Evolutionary conservation across 2,797 vertebrate species (phyloP).

Genomic region (Sebastes kiyomatsui): DNA sequence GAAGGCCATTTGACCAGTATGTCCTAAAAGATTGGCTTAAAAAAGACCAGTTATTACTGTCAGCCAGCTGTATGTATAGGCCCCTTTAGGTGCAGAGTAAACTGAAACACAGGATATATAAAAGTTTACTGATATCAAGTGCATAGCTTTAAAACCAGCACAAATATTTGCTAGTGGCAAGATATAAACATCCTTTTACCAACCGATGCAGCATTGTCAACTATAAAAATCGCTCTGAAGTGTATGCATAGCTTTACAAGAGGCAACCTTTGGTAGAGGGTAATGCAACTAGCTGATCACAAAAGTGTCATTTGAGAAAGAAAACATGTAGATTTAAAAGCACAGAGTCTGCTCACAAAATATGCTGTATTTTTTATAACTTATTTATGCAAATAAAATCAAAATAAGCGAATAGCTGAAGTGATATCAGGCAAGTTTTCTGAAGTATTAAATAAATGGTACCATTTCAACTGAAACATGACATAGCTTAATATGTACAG

Average conservation of each 20-base stretch:
- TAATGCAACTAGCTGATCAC: conserved; percentile 51
- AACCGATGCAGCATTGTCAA: conserved; percentile 61
- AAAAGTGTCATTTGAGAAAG: conserved; percentile 33
- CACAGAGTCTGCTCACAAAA: conserved; percentile 50
- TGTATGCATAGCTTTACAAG: conserved; percentile 80
- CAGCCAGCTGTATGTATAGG: conserved; percentile 45
- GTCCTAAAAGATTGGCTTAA: conserved; percentile 33
- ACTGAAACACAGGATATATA: conserved; percentile 50
- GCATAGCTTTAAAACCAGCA: conserved; percentile 71
- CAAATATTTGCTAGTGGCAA: conserved; percentile 61
- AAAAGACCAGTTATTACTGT: conserved; percentile 51
- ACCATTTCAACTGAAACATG: conserved; percentile 57
- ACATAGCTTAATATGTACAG: conserved; percentile 76
- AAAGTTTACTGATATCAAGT: conserved; percentile 51
- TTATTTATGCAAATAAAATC: conserved; percentile 53
- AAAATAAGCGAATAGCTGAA: conserved; percentile 51
- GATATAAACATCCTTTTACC: conserved; percentile 55
- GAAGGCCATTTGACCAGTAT: conserved; percentile 33
- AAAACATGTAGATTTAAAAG: conserved; percentile 59
- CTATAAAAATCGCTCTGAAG: conserved; percentile 33
- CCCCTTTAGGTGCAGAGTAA: conserved; percentile 59
- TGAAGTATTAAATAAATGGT: conserved; percentile 69
- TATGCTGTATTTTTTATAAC: conserved; percentile 33
- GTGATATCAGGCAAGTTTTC: conserved; percentile 36
- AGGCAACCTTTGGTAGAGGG: conserved; percentile 77